Base-by-base conservation (phyloP, 2,797 vertebrate genomes). In the Alectoris magna region DNA sequence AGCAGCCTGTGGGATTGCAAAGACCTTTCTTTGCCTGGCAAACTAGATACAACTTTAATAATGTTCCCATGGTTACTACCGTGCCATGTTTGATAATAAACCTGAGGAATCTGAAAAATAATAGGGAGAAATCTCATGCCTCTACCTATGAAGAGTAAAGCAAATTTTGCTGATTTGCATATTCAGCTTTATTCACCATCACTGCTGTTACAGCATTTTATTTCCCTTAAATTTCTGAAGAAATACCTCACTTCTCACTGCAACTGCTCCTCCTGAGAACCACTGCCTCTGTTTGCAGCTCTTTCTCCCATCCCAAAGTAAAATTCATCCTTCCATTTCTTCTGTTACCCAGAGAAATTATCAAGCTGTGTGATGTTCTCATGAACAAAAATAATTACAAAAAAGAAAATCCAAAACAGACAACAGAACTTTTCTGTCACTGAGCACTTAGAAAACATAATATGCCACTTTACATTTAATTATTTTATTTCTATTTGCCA, bases 1-100 rank as follows among this genome's bases (percentile, higher is more conserved):
- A 79, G 27, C 36, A 62, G 84, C 70, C 67, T 91, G 18, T 81
- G 84, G 64, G 73, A 84, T 5, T 95, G 13, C 43, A 58, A 95
- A 94, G 31, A 86, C 29, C 55, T 91, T 49, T 56, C 76, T 49
- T 89, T 60, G 67, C 38, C 51, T 91, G 72, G 46, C 43, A 85
- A 96, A 91, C 46, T 74, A 78, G 64, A 70, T 87, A 43, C 36
- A 86, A 74, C 59, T 80, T 95, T 85, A 97, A 69, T 67, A 88
- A 63, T 17, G 69, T 94, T 95, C 92, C 77, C 77, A 93, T 94
- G 92, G 70, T 39, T 85, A 93, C 90, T 46, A 29, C 48, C 2
- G 0, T 92, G 86, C 70, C 84, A 48, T 82, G 89, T 77, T 96
- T 91, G 68, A 72, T 82, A 94, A 92, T 91, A 95, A 93, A 93